Evolutionary conservation across 2,888 invertebrate species (phyloP), one percentile per base, ranked within the genome.

Genomic region (Drosophila meridiana): DNA sequence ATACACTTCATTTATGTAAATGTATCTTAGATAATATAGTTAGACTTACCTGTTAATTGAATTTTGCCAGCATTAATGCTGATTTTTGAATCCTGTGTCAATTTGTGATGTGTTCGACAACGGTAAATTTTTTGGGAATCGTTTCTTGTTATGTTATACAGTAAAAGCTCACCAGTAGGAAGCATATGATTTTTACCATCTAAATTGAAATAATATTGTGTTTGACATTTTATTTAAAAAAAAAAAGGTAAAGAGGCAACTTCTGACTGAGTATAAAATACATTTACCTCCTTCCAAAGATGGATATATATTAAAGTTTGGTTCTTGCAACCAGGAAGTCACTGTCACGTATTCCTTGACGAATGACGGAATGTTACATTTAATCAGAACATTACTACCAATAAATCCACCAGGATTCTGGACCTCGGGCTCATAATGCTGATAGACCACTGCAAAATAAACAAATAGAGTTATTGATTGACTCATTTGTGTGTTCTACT

Each of bases 131-230:
- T 93, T 81, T 94, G 94, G 26, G 94, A 94, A 92, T 95, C 95
- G 74, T 91, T 92, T 77, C 94, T 93, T 73, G 94, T 94, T 76
- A 95, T 94, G 89, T 95, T 94, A 80, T 95, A 94, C 73, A 95
- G 94, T 92, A 95, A 93, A 68, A 95, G 92, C 82, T 95, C 95
- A 11, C 95, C 95, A 55, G 94, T 94, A 42, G 94, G 94, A 50
- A 95, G 92, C 93, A 95, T 94, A 81, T 94, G 94, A 92, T 94
- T 94, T 92, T 94, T 94, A 52, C 94, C 94, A 92, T 94, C 94
- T 94, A n/a, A n/a, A 60, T 28, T 9, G 3, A n/a, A 43, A 40
- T 28, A 36, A 40, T 14, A 34, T 14, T 26, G 4, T 1, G 36
- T 36, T n/a, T 0, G 13, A 36, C 6, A 26, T 58, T 4, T 4